Evolutionary conservation across 2,113 vertebrate species (phyloP).

Genomic region (Campylomormyrus tamandua): DNA sequence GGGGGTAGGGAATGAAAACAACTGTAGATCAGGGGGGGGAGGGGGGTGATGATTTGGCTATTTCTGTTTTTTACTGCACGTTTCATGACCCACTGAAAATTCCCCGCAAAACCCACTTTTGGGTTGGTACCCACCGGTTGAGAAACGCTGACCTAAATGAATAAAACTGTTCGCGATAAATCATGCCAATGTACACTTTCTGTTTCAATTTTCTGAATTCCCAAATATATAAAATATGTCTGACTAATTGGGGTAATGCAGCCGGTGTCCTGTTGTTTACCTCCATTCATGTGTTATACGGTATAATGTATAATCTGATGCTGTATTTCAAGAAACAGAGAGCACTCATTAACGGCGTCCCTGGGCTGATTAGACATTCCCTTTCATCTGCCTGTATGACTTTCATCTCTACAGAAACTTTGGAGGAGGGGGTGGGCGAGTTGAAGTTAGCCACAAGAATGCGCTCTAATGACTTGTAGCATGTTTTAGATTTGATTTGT

Average conservation of each 20-base stretch:
- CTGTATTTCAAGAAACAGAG: neutral
- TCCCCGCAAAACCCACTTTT: neutral
- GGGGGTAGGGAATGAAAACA: neutral
- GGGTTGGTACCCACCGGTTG: neutral
- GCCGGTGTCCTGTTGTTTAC: neutral
- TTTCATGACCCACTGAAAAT: neutral
- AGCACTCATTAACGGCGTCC: neutral
- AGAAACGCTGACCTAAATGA: neutral
- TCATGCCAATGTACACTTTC: neutral
- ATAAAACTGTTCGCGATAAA: neutral
- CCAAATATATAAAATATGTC: neutral
- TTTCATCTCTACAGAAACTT: constrained; percentile 7
- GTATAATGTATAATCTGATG: neutral
- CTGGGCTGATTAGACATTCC: constrained; percentile 13
- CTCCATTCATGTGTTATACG: neutral
- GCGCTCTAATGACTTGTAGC: neutral
- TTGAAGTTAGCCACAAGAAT: neutral
- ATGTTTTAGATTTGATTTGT: neutral
- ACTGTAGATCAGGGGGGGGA: neutral
- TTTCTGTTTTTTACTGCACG: neutral
- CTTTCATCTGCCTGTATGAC: neutral
- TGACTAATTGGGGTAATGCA: neutral
- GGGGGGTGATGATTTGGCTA: neutral
- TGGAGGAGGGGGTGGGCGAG: neutral
- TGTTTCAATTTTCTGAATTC: neutral